phyloP scores from a whole-genome alignment of 2,888 invertebrate species.

The Caenorhabditis uteleia region DNA sequence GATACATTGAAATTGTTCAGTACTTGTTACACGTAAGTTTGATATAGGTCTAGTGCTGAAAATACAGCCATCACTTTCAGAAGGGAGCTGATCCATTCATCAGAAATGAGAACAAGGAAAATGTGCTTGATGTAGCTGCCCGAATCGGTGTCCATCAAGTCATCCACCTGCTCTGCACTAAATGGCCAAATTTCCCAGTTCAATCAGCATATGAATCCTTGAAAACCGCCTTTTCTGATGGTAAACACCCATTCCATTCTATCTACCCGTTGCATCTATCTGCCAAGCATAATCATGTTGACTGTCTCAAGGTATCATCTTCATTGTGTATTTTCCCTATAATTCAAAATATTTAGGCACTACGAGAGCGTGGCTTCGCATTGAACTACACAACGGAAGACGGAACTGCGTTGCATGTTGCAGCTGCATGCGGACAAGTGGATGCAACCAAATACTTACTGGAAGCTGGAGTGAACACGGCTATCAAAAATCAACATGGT shows the following conservation, averaged over 20 bases:
- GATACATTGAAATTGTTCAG: slow-evolving; percentile 77
- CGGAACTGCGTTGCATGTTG: slow-evolving; percentile 69
- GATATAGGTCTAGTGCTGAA: no score
- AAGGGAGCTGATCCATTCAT: slow-evolving; percentile 56
- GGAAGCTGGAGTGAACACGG: slow-evolving; percentile 52
- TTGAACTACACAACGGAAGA: slow-evolving; percentile 74
- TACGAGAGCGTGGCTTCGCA: slow-evolving; percentile 78
- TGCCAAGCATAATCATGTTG: slow-evolving; percentile 79
- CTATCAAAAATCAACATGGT: slow-evolving; percentile 80
- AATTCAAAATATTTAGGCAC: slow-evolving; percentile 41
- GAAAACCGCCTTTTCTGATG: slow-evolving; percentile 29
- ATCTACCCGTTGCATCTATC: slow-evolving; percentile 80
- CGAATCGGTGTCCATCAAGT: slow-evolving; percentile 73
- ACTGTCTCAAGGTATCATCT: slow-evolving; percentile 60
- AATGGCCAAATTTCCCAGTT: slow-evolving; percentile 36
- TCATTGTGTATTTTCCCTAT: not conserved
- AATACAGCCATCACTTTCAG: slow-evolving; percentile 44
- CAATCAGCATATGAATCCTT: slow-evolving; percentile 46
- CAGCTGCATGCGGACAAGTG: slow-evolving; percentile 67
- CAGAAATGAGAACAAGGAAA: slow-evolving; percentile 77
- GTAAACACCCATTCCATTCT: slow-evolving; percentile 37
- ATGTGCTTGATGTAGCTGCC: slow-evolving; percentile 90
- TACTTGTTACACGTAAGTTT: slow-evolving; percentile 76
- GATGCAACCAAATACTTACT: slow-evolving; percentile 65
- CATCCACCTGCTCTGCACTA: slow-evolving; percentile 34